These are phyloP conservation scores for Parapristionchus giblindavisi DNA, from an alignment of 2,888 invertebrate species.

Conservation along the genomic window DNA sequence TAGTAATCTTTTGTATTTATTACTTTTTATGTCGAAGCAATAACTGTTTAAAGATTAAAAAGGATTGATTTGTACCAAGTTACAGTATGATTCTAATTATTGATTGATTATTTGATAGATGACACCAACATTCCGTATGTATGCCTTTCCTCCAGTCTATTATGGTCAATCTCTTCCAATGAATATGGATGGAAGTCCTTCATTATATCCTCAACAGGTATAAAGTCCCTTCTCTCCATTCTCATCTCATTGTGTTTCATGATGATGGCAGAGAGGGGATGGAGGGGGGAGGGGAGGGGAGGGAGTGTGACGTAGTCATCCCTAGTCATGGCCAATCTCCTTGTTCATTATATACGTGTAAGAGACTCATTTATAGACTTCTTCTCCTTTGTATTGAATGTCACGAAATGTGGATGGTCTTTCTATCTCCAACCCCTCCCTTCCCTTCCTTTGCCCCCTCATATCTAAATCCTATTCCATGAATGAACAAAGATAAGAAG, in stretches of 20 bases:
- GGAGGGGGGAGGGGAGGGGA: not conserved
- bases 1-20: too few relatives aligned
- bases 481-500: too few relatives aligned
- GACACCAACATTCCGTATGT: slow-evolving; percentile 15
- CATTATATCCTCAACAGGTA: slow-evolving; percentile 14
- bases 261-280: too few relatives aligned
- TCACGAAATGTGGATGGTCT: too few relatives aligned
- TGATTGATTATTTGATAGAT: slow-evolving; percentile 3
- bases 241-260: not conserved
- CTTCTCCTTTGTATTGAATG: too few relatives aligned
- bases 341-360: too few relatives aligned
- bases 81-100: not conserved
- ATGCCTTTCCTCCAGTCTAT: slow-evolving; percentile 10
- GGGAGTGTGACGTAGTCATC: slow-evolving; percentile 5
- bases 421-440: not conserved
- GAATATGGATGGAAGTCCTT: not conserved
- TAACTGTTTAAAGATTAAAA: too few relatives aligned
- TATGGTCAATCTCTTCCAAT: not conserved
- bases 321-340: too few relatives aligned
- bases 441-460: not conserved
- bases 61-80: too few relatives aligned
- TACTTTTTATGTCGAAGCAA: too few relatives aligned
- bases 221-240: too few relatives aligned
- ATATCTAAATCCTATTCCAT: not conserved
- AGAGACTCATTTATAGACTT: too few relatives aligned